Evolutionary conservation across 2,113 vertebrate genomes (phyloP), one percentile per base, ranked within the genome.

Genomic region (Serinus canaria): DNA sequence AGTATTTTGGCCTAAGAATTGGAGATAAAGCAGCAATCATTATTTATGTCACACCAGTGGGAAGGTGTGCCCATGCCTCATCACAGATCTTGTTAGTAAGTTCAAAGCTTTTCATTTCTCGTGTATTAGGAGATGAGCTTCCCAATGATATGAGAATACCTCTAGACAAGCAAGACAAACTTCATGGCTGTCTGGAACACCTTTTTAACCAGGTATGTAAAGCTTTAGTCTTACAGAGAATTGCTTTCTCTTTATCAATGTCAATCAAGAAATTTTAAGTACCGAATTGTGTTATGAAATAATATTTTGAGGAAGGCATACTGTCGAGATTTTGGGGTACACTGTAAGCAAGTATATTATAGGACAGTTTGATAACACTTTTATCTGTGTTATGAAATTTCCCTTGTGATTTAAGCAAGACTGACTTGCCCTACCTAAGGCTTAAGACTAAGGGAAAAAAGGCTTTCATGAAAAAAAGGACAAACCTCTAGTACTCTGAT

Each of bases 111-210:
- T 78, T 85, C 0, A 20, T 91, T 60, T 91, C 60, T 49, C 27
- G 21, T 55, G 70, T 20, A 13, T 87, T 87, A 99, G 99, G 99
- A 28, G 99, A 99, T 6, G 99, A 99, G 95, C 97, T 99, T 93
- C 99, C 99, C 5, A 99, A 97, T 96, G 99, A 99, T 95, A 99
- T 99, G 99, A 98, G 99, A 94, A 99, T 99, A 91, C 97, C 99
- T 15, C 98, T 98, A 7, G 99, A 99, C 96, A 99, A 99, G 76
- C 99, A 99, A 97, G 99, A 99, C 97, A 99, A 99, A 92, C 98
- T 99, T 18, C 99, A 99, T 2, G 99, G 99, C 85, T 99, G 99
- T 94, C 98, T 99, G 50, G 99, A 99, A 82, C 99, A 99, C 86
- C 99, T 99, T 83, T 99, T 99, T 93, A 99, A 99, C 96, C 99